Conservation (phyloP, 1,140 invertebrate genomes). For the Drosophila micromelanica region DNA sequence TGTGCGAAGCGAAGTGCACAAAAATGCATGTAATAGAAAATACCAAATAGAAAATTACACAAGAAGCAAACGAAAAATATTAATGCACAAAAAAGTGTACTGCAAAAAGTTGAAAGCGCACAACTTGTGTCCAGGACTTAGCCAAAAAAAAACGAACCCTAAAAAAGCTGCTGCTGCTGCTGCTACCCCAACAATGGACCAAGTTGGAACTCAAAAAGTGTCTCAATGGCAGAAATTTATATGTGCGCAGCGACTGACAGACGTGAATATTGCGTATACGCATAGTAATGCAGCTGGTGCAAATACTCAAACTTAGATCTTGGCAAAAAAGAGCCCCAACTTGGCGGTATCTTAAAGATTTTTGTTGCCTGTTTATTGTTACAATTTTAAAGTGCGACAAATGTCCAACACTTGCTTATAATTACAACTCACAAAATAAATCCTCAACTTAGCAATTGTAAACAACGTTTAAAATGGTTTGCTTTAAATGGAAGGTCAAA, state of each 20-base stretch:
- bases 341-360: too few species aligned
- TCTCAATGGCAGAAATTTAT: conserved; percentile 32
- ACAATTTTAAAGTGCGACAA: too few species aligned
- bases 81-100: conserved; percentile 54
- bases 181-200: neutral
- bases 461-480: neutral
- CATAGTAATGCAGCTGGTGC: conserved; percentile 12
- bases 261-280: conserved; percentile 35
- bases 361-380: too few species aligned
- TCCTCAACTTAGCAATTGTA: too few species aligned
- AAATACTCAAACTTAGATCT: neutral
- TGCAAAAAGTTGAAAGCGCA: conserved; percentile 56
- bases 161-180: conserved; percentile 11
- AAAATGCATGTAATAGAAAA: conserved; percentile 60
- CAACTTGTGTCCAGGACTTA: conserved; percentile 44
- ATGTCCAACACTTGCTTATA: too few species aligned
- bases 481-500: neutral
- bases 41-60: conserved; percentile 13
- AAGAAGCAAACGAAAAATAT: conserved; percentile 60
- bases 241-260: neutral
- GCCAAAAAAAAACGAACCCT: neutral
- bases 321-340: neutral
- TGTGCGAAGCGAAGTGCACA: conserved; percentile 16
- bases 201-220: conserved; percentile 27
- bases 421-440: too few species aligned